Percentiles rank a stretch among this genome's conserved stretches.
Evolutionary conservation across 2,888 invertebrate species (phyloP).

Genomic region (Carpatolechia fugitivella): DNA sequence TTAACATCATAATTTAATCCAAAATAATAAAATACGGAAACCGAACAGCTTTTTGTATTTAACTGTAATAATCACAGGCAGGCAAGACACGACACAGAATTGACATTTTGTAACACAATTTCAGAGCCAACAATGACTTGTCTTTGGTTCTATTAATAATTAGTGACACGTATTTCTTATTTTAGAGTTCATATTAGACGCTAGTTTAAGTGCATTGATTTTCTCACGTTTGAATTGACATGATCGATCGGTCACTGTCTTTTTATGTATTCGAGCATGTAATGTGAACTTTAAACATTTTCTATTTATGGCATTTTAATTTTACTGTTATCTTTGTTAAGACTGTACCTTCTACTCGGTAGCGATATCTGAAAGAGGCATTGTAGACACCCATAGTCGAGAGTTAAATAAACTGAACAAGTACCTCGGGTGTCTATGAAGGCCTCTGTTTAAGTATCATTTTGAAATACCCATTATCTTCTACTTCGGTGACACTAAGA

Average conservation of each 20-base stretch:
- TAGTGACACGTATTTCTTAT: constrained; percentile 21
- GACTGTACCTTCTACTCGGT: constrained; percentile 48
- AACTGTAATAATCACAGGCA: constrained; percentile 12
- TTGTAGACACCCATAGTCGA: not conserved
- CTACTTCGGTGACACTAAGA: constrained; percentile 28
- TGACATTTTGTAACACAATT: constrained; percentile 27
- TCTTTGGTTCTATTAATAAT: not conserved
- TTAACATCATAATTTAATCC: not conserved
- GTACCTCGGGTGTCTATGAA: constrained; percentile 24
- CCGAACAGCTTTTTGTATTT: not conserved
- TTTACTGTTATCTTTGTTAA: constrained; percentile 48
- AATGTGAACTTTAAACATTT: constrained; percentile 14
- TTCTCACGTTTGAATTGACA: not conserved
- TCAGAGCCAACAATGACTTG: not conserved
- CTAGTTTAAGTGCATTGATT: not conserved
- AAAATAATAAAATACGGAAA: not conserved
- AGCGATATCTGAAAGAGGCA: constrained; percentile 29
- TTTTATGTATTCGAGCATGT: constrained; percentile 13
- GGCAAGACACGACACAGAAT: constrained; percentile 37
- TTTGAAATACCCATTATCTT: constrained; percentile 40
- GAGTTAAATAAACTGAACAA: not conserved
- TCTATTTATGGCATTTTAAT: constrained; percentile 46
- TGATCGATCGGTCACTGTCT: too few relatives aligned
- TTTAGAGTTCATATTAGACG: constrained; percentile 27
- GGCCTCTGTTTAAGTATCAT: constrained; percentile 32